phyloP scores from a whole-genome alignment of 2,888 invertebrate genomes.

The Lasioglossum pauxillum region DNA sequence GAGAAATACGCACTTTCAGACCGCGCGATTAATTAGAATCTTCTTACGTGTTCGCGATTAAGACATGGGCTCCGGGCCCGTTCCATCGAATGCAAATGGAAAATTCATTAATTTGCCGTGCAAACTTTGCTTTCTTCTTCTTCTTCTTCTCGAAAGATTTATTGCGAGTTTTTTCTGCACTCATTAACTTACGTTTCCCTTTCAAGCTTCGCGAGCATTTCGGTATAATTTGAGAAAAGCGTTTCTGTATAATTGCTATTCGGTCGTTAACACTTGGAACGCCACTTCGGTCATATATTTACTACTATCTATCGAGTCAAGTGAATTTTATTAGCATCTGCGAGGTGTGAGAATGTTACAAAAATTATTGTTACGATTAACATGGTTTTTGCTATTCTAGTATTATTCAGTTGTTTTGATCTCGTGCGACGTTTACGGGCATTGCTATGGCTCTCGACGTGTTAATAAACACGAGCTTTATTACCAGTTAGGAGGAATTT shows the following conservation, averaged over 20 bases:
- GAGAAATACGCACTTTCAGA: neutral
- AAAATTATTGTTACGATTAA: no score
- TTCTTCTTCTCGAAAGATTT: neutral
- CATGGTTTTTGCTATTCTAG: no score
- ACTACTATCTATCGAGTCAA: no score
- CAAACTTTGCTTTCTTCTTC: neutral
- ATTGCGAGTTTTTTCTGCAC: neutral
- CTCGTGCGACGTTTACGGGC: no score
- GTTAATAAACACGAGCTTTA: no score
- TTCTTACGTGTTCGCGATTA: neutral
- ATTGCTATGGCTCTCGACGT: no score
- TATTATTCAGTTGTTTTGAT: no score
- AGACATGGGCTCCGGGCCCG: neutral
- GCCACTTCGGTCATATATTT: no score
- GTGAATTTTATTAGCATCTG: no score
- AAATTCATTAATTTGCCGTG: neutral
- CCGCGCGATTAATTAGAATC: neutral
- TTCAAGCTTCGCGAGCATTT: neutral
- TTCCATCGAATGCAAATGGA: neutral
- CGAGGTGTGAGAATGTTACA: no score
- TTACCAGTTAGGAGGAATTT: no score
- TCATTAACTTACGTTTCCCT: neutral
- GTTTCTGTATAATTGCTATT: neutral
- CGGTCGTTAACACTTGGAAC: no score
- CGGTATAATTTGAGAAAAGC: neutral